Conservation (phyloP, 1,140 invertebrate species). For the Macrobrachium nipponense region DNA sequence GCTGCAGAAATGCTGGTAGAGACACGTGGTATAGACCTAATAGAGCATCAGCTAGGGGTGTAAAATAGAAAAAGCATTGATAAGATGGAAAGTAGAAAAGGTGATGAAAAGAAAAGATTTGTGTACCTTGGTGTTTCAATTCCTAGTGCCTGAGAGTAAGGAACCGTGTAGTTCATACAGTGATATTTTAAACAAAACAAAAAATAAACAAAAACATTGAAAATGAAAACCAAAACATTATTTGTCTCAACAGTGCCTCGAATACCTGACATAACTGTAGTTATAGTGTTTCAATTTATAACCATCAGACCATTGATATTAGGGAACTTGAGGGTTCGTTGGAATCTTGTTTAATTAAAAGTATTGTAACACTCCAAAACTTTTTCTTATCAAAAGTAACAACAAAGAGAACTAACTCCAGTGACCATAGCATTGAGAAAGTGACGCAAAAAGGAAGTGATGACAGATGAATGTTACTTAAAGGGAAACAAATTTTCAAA, state of each 20-base stretch:
- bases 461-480: constrained; percentile 41
- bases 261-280: constrained; percentile 59
- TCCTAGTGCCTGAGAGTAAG: constrained; percentile 54
- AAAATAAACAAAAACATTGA: constrained; percentile 34
- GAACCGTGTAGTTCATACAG: constrained; percentile 56
- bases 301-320: constrained; percentile 44
- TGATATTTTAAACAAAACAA: constrained; percentile 50
- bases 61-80: neutral
- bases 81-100: constrained; percentile 24
- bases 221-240: constrained; percentile 49
- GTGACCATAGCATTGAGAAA: constrained; percentile 49
- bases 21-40: neutral
- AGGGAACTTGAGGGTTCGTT: constrained; percentile 47
- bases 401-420: constrained; percentile 47
- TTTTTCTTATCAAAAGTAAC: constrained; percentile 32
- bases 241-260: constrained; percentile 61
- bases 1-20: no score
- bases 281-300: constrained; percentile 57
- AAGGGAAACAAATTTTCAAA: constrained; percentile 10
- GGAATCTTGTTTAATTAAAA: constrained; percentile 54
- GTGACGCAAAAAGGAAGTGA: constrained; percentile 18
- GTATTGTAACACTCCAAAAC: constrained; percentile 42
- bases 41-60: constrained; percentile 35
- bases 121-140: constrained; percentile 41
- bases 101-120: constrained; percentile 18